Conservation (phyloP, 2,888 invertebrate genomes). For the Morinoia aosen region DNA sequence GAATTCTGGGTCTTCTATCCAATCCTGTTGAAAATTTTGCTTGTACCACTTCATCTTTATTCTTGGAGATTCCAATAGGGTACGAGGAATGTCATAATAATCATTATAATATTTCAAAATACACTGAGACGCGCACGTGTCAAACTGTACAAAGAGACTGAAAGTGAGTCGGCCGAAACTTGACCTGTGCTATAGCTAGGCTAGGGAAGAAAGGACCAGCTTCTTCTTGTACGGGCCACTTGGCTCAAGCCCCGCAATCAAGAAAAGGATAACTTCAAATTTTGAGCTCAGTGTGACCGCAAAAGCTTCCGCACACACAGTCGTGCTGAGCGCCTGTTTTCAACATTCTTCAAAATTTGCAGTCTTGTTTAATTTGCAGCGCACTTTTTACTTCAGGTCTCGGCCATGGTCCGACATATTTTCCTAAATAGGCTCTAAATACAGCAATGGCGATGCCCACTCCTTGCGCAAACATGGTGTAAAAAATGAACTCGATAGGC, state of each 20-base stretch:
- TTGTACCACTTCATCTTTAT: too few relatives aligned
- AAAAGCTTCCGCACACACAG: background rate
- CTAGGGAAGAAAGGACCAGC: background rate
- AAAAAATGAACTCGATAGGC: background rate
- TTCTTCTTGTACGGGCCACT: background rate
- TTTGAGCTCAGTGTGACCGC: background rate
- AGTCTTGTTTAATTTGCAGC: background rate
- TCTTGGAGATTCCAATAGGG: too few relatives aligned
- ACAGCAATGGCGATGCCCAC: background rate
- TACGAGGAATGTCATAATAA: too few relatives aligned
- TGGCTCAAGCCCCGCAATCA: background rate
- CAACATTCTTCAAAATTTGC: background rate
- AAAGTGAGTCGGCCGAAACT: too few relatives aligned
- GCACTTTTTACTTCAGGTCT: background rate
- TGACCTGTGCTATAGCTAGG: background rate
- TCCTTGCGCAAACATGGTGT: background rate
- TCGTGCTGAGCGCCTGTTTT: background rate
- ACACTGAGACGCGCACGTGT: too few relatives aligned
- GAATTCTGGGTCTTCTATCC: too few relatives aligned
- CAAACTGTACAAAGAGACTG: too few relatives aligned
- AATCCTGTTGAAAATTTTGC: too few relatives aligned
- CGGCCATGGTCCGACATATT: background rate
- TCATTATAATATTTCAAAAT: too few relatives aligned
- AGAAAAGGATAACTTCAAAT: background rate
- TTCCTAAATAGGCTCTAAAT: background rate